A percentile compares a stretch with the other conserved stretches of the same genome.
phyloP scores from a whole-genome alignment of 2,113 vertebrate species.

The Drymodes brunneopygia region DNA sequence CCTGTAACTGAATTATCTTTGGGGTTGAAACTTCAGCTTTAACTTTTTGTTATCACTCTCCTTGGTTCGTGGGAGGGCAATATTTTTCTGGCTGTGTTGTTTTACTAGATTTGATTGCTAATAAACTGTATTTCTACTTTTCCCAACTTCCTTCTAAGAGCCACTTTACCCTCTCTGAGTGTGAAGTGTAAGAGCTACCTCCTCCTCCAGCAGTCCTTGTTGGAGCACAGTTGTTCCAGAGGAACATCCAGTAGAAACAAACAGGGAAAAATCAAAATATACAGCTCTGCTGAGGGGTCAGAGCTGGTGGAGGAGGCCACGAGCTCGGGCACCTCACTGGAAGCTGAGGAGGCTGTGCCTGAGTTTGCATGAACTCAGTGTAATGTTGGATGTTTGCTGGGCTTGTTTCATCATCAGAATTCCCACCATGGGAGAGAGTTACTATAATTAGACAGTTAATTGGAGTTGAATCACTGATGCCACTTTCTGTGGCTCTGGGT shows the following conservation, averaged over 20 bases:
- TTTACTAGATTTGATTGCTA: background rate
- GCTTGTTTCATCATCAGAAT: background rate
- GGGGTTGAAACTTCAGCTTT: background rate
- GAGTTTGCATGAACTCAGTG: background rate
- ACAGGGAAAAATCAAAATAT: background rate
- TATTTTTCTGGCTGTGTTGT: background rate
- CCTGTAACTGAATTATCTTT: background rate
- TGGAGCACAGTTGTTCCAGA: background rate
- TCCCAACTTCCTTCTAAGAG: background rate
- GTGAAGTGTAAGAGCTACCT: background rate
- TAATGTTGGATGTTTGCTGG: fast-evolving
- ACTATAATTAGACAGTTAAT: background rate
- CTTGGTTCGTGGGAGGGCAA: background rate
- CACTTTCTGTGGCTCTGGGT: fast-evolving
- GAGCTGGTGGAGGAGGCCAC: background rate
- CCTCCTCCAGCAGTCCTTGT: background rate
- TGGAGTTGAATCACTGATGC: background rate
- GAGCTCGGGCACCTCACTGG: background rate
- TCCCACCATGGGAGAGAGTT: background rate
- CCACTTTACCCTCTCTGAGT: background rate
- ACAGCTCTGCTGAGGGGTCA: background rate
- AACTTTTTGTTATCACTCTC: background rate
- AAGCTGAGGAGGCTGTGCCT: background rate
- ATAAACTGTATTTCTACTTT: background rate
- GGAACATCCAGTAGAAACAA: background rate